These are phyloP conservation scores for Parotia lawesii DNA, from an alignment of 2,113 vertebrate genomes.

Conservation along the genomic window DNA sequence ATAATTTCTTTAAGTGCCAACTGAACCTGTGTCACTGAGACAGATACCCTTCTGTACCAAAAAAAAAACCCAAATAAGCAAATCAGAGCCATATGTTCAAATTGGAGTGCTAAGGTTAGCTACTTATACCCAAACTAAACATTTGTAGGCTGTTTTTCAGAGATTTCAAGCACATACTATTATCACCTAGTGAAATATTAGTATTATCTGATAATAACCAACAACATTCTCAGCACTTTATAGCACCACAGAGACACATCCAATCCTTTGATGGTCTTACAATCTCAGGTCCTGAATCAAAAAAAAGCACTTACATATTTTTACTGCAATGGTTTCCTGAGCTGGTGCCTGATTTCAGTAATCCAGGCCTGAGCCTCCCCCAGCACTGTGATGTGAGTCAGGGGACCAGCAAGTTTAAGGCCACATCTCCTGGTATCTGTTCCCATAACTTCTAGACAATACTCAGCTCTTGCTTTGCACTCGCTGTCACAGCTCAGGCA, in stretches of 20 bases:
- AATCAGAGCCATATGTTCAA: neutral
- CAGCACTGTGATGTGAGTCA: rapidly evolving
- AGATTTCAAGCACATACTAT: neutral
- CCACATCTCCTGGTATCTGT: neutral
- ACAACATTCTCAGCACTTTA: neutral
- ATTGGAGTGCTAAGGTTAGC: neutral
- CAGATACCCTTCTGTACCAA: neutral
- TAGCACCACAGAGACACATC: neutral
- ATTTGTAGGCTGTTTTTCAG: neutral
- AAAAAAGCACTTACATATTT: neutral
- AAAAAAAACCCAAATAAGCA: neutral
- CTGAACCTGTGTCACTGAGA: neutral
- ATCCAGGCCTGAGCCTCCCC: neutral
- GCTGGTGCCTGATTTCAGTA: neutral
- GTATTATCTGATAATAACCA: neutral
- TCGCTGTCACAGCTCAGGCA: neutral
- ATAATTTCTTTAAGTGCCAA: neutral
- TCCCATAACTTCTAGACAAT: neutral
- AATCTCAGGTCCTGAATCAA: neutral
- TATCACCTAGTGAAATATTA: neutral
- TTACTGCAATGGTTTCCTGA: neutral
- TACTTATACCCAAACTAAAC: neutral
- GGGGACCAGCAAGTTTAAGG: neutral
- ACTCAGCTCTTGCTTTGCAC: neutral
- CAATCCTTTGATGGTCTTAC: neutral